These are phyloP conservation scores for Nephrotoma flavescens DNA, from an alignment of 2,888 invertebrate genomes.

Conservation along the genomic window DNA sequence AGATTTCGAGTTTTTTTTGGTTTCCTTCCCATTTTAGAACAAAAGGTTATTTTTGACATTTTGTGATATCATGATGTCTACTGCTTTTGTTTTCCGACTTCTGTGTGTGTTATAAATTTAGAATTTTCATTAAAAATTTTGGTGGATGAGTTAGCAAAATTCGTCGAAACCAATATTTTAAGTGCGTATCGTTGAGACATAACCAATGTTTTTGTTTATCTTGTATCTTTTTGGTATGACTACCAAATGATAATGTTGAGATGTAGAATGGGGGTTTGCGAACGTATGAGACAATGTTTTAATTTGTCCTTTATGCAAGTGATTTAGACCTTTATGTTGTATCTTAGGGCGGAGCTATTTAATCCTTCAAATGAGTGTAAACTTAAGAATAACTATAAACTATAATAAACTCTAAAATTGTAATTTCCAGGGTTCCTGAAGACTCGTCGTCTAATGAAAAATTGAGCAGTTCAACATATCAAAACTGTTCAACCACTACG, in stretches of 20 bases:
- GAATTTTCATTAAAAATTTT: background rate
- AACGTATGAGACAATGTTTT: too few relatives aligned
- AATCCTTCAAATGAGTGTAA: too few relatives aligned
- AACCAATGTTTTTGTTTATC: background rate
- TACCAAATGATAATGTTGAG: too few relatives aligned
- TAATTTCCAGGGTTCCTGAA: slow-evolving; percentile 13
- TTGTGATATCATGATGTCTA: background rate
- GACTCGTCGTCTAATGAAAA: slow-evolving; percentile 15
- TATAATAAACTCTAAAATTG: background rate
- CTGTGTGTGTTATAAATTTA: background rate
- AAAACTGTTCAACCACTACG: background rate
- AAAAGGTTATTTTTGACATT: background rate
- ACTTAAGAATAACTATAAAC: too few relatives aligned
- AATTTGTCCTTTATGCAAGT: too few relatives aligned
- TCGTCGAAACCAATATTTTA: background rate
- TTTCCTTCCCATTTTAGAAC: background rate
- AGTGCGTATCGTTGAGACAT: background rate
- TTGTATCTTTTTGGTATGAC: background rate
- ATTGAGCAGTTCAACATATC: background rate
- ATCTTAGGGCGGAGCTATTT: background rate
- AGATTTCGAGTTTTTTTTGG: background rate
- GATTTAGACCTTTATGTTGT: background rate
- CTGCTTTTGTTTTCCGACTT: background rate
- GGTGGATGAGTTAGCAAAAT: background rate
- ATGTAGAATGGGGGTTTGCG: too few relatives aligned